Evolutionary conservation across 2,113 vertebrate species (phyloP), one percentile per base, ranked within the genome.

Genomic region (Caranx ignobilis): DNA sequence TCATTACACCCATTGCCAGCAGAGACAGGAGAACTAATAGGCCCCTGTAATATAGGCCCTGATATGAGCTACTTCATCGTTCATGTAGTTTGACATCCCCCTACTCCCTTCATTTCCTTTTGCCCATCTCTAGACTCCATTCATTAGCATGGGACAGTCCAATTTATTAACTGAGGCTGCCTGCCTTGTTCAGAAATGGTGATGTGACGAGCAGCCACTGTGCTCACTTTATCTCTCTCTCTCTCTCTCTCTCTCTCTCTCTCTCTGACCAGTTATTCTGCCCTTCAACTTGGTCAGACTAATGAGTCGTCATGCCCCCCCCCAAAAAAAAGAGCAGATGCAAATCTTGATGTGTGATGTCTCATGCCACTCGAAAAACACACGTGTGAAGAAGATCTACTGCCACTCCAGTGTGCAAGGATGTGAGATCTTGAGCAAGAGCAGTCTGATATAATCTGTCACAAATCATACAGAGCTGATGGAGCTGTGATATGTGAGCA

Each of bases 81-180:
- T 92, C 91, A 91, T 88, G 82, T 82, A 62, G 81, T 85, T 76
- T 90, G 86, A 92, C 86, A 89, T 80, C 83, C 75, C 59, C 81
- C 83, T 80, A 80, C 77, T 89, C 71, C 84, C 74, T 89, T 87
- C 70, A 88, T 90, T 91, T 90, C 86, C 87, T 89, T 57, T 81
- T 71, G 70, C 78, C 67, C 82, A 60, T 88, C 76, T 87, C 68
- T 82, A 63, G 77, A 81, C 84, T 87, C 83, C 85, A 83, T 93
- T 93, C 82, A 94, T 94, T 94, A 94, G 78, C 77, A 81, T n/a
- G 59, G 79, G 84, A 88, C 85, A 90, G 84, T 89, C 87, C 85
- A 89, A 90, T 93, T 94, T 85, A 93, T 94, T 91, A 92, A 82
- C 9, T 6, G 34, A 65, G 71, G 63, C 77, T 75, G 83, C 50